Evolutionary conservation across 64 coral and sea anemone species (phyloP).

Genomic region (Catalaphyllia jardinei): DNA sequence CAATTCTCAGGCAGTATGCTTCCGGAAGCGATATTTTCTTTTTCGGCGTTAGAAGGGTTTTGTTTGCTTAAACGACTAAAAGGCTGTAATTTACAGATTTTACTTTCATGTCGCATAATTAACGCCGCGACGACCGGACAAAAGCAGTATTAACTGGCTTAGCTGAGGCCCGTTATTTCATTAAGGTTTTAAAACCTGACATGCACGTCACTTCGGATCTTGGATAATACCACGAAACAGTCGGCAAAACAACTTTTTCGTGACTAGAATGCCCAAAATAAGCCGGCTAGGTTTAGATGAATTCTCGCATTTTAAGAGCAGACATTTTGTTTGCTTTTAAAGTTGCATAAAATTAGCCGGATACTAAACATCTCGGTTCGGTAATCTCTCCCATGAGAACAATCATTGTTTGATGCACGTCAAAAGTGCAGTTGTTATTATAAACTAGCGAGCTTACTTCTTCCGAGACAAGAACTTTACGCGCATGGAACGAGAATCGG

Average conservation of each 20-base stretch:
- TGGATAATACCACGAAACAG: not conserved
- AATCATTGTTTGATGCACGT: constrained; percentile 9
- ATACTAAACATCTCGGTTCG: not conserved
- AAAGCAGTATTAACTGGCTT: constrained; percentile 32
- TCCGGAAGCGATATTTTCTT: constrained; percentile 27
- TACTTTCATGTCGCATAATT: not conserved
- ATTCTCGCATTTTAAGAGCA: not conserved
- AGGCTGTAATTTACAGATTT: constrained; percentile 11
- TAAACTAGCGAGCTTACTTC: not conserved
- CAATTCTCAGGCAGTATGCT: not conserved
- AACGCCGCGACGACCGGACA: not conserved
- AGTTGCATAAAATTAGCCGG: not conserved
- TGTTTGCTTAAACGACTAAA: constrained; percentile 13
- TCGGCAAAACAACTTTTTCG: not conserved
- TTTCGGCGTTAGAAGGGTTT: not conserved
- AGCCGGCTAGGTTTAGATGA: not conserved
- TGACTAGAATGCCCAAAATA: not conserved
- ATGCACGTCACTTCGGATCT: not conserved
- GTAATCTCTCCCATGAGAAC: constrained; percentile 38
- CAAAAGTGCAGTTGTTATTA: not conserved
- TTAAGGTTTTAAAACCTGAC: not conserved
- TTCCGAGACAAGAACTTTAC: not conserved
- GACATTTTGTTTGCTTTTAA: not conserved
- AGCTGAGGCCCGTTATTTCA: not conserved
- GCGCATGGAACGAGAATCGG: not conserved